Evolutionary conservation across 92 coral and sea anemone species (phyloP), one percentile per base, ranked within the genome.

Genomic region (Paramuricea clavata): DNA sequence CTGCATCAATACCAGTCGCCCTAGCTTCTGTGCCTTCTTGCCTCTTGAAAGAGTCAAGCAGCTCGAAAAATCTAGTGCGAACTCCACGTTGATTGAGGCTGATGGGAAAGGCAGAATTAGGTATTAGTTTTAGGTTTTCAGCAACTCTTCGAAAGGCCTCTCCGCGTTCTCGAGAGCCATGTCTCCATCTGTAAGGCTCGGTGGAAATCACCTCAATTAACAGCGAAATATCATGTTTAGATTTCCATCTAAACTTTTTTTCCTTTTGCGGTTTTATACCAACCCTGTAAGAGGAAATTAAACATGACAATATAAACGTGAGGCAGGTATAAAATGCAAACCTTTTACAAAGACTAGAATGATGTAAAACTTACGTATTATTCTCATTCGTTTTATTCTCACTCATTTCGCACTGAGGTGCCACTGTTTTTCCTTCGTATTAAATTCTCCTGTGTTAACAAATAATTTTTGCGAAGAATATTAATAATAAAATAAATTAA

Each of bases 121-220:
- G 73, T 65, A 65, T 65, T 27, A n/a, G 31, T 65, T 65, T 65
- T 65, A 65, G 17, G 73, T 26, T 65, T 26, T 65, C 34, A 65
- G 73, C 33, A 26, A 65, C 34, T n/a, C 41, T 65, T 65, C 31
- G 28, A 26, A 26, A 32, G 17, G 73, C 73, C 33, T 26, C 73
- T 65, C 73, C 35, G 3, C 33, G 73, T 27, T 65, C 73, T 65
- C 41, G 73, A 32, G 73, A 65, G 33, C 73, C 73, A 65, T 65
- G 35, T 12, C 41, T 65, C 73, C 73, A 65, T 65, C 73, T 65
- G 25, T 65, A 65, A 12, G 73, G 73, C 17, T 65, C 73, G 33
- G 25, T 27, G 16, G 73, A 65, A 65, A 65, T 65, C 17, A 27
- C 41, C 17, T 65, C 73, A n/a, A 23, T 65, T 27, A 65, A 65